phyloP scores from a whole-genome alignment of 2,797 vertebrate species.

The Thripadectes ignobilis region DNA sequence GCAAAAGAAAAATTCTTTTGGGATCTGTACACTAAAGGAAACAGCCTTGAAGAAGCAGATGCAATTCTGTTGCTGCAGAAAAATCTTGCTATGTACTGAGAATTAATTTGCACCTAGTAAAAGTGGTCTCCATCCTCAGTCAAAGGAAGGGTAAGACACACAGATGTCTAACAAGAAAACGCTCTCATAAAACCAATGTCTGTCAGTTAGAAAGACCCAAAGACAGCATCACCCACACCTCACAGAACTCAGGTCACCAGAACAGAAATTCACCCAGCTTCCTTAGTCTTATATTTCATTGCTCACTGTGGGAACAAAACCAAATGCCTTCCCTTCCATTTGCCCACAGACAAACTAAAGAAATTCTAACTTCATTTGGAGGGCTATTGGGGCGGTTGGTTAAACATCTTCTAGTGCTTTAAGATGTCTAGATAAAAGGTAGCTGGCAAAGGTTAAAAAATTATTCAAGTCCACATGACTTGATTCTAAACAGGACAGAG shows the following conservation, averaged over 20 bases:
- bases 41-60: background rate
- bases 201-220: background rate
- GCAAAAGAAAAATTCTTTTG: background rate
- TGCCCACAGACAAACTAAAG: background rate
- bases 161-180: background rate
- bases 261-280: background rate
- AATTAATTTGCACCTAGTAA: background rate
- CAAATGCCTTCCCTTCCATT: background rate
- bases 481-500: background rate
- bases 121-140: background rate
- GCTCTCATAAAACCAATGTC: background rate
- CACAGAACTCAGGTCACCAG: background rate
- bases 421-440: background rate
- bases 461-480: background rate
- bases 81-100: background rate
- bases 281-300: background rate
- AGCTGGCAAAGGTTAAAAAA: background rate
- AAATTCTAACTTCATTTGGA: background rate
- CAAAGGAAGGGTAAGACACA: background rate
- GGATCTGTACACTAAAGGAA: background rate
- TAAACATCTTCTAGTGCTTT: background rate
- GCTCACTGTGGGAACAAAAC: background rate
- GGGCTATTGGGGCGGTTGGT: background rate
- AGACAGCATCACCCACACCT: background rate
- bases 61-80: background rate